Percentiles rank a stretch among this genome's conserved stretches.
phyloP scores from a whole-genome alignment of 2,797 vertebrate genomes.

The Muscicapa comitata region DNA sequence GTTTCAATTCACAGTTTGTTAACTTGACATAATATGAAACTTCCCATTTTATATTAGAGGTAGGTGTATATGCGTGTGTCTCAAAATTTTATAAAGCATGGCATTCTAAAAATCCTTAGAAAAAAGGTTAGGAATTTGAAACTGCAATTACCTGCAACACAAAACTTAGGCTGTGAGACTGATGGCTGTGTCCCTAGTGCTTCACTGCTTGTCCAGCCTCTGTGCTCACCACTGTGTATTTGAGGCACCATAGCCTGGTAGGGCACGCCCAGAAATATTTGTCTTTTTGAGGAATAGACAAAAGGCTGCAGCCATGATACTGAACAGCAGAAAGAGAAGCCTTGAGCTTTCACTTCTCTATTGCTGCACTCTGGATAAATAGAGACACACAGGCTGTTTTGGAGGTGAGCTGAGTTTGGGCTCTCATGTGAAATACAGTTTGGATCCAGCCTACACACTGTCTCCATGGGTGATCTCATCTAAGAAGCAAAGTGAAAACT shows the following conservation, averaged over 20 bases:
- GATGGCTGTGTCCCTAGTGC: background rate
- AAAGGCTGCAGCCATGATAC: background rate
- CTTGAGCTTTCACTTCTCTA: background rate
- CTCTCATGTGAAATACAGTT: background rate
- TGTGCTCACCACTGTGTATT: rapidly evolving
- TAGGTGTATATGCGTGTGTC: background rate
- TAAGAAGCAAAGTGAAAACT: background rate
- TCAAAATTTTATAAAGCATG: background rate
- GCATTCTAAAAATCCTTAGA: background rate
- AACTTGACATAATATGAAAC: background rate
- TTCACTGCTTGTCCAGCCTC: background rate
- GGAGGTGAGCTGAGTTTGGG: background rate
- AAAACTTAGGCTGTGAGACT: background rate
- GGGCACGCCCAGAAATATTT: background rate
- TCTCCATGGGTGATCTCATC: background rate
- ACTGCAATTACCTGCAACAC: background rate
- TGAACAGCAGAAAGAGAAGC: background rate
- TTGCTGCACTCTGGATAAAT: background rate
- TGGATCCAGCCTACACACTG: background rate
- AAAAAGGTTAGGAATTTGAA: background rate
- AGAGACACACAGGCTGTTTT: rapidly evolving
- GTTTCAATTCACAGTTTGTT: background rate
- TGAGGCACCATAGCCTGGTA: background rate
- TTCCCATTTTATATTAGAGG: background rate
- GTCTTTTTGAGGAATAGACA: background rate